Base-by-base conservation (phyloP, 2,888 invertebrate species). In the Leucophora obtusa region DNA sequence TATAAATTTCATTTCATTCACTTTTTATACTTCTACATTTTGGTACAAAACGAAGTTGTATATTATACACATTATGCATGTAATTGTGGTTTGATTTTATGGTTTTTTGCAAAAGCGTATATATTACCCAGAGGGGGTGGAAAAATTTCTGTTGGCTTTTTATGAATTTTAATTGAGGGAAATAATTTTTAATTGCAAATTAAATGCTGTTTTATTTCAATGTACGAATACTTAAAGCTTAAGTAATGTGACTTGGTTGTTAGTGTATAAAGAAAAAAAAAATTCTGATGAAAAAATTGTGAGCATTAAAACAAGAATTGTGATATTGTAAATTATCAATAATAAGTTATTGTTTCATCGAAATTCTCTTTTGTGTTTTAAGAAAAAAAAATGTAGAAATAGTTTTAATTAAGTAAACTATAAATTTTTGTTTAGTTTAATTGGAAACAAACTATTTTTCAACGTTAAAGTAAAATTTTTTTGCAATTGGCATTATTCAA, bases 121-220 rank as follows among this genome's bases (percentile, higher is more conserved):
- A 62, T 35, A 58, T 76, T 68, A 47, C 59, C 8, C 59, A 18
- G 33, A 73, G 73, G 66, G 81, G 81, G 81, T 77, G 73, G 70
- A 73, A 77, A 59, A 59, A 59, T 77, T 21, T 21, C 28, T 28
- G 70, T 65, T 80, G 54, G 4, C 54, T 72, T 74, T 79, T 63
- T 58, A 65, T 56, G 70, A 56, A 70, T 81, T 81, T 81, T 81
- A 81, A 81, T 81, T 81, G 81, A 81, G 73, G 77, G 81, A 81
- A 77, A 77, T 81, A 81, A 81, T 77, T 81, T 81, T 81, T 81
- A 81, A 81, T 81, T 81, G 81, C 81, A 74, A 77, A 81, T 81
- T 81, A 77, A 81, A 77, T 81, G 77, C 77, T 66, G 51, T 74
- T 73, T 81, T 81, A 77, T 77, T 71, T 77, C 66, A 60, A 60